Conservation (phyloP, 2,888 invertebrate species). For the Mesorhabditis belari region DNA sequence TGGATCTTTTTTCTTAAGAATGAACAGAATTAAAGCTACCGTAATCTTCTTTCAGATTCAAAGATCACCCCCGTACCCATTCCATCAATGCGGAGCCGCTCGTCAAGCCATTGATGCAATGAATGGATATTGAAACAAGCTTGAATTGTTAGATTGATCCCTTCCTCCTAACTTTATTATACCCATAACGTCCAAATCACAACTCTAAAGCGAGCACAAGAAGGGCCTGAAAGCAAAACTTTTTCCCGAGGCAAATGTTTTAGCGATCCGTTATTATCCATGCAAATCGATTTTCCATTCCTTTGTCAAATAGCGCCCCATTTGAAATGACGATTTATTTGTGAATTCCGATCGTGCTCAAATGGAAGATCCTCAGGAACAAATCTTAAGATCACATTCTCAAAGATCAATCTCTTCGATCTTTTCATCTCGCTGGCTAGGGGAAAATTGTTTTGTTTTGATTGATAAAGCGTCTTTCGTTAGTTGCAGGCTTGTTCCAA, state of each 20-base stretch:
- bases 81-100: background rate
- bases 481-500: too few species aligned
- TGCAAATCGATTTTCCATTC: conserved; percentile 52
- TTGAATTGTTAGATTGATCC: too few species aligned
- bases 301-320: conserved; percentile 54
- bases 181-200: background rate
- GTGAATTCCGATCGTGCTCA: conserved; percentile 28
- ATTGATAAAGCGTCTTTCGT: too few species aligned
- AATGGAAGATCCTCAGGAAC: conserved; percentile 35
- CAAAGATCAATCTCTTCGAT: too few species aligned
- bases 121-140: background rate
- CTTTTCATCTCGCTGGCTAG: too few species aligned
- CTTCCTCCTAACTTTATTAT: too few species aligned
- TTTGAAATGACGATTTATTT: conserved; percentile 54
- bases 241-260: too few species aligned
- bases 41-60: background rate
- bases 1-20: too few species aligned
- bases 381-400: conserved; percentile 36
- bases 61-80: background rate
- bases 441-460: too few species aligned
- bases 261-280: conserved; percentile 8
- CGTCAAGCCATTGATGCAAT: background rate
- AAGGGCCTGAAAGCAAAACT: too few species aligned
- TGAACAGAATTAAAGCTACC: background rate
- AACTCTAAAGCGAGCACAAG: background rate